Evolutionary conservation across 2,113 vertebrate species (phyloP).

Genomic region (Oplegnathus fasciatus): DNA sequence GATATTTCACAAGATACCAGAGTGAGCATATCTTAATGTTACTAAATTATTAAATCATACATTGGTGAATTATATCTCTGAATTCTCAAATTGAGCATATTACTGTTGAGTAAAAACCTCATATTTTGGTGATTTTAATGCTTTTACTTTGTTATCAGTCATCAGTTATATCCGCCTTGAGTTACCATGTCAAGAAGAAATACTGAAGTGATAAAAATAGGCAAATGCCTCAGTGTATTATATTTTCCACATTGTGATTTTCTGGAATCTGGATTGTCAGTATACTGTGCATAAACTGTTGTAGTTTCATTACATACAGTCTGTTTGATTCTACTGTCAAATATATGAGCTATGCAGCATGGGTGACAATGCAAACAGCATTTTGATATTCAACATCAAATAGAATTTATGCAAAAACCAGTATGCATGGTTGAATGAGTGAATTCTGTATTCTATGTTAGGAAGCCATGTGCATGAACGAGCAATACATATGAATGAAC

Average conservation of each 20-base stretch:
- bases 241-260: conserved; percentile 6
- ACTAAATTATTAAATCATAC: conserved; percentile 32
- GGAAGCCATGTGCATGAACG: neutral
- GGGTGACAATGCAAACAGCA: neutral
- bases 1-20: conserved; percentile 6
- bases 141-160: conserved; percentile 5
- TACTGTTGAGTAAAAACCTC: neutral
- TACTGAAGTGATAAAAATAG: neutral
- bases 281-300: neutral
- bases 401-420: conserved; percentile 20
- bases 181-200: neutral
- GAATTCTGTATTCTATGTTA: neutral
- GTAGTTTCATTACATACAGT: neutral
- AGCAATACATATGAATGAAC: conserved; percentile 10
- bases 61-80: conserved; percentile 10
- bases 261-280: neutral
- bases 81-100: neutral
- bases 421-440: conserved; percentile 2
- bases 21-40: conserved; percentile 15
- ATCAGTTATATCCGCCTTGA: neutral
- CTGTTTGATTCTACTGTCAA: conserved; percentile 3
- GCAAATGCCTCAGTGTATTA: neutral
- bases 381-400: conserved; percentile 7
- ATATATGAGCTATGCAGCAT: neutral
- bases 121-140: conserved; percentile 3